Percentiles rank a stretch among this genome's conserved stretches.
Conservation (phyloP, 2,888 invertebrate genomes). For the Cheilosia vulpina region DNA sequence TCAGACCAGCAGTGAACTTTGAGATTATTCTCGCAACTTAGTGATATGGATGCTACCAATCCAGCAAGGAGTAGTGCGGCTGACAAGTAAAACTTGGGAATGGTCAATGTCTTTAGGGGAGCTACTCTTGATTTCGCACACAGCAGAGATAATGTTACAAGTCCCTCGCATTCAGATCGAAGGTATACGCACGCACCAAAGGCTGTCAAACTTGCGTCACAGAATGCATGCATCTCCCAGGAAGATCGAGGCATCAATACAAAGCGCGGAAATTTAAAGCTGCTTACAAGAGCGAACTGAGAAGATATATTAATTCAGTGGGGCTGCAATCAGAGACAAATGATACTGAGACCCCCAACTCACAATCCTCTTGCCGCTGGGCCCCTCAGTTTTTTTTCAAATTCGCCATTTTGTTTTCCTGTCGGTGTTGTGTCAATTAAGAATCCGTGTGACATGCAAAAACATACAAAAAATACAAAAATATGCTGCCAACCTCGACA, state of each 20-base stretch:
- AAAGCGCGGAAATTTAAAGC: slow-evolving; percentile 36
- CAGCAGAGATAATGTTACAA: slow-evolving; percentile 23
- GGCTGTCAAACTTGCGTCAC: slow-evolving; percentile 50
- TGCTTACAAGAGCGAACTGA: slow-evolving; percentile 45
- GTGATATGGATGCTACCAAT: background rate
- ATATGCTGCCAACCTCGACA: no score
- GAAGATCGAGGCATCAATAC: slow-evolving; percentile 13
- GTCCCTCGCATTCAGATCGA: slow-evolving; percentile 2
- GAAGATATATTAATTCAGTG: slow-evolving; percentile 14
- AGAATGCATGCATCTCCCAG: slow-evolving; percentile 57
- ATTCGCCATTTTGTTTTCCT: no score
- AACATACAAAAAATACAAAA: no score
- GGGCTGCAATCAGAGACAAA: slow-evolving; percentile 21
- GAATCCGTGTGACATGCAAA: no score
- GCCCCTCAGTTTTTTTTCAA: no score
- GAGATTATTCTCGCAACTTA: slow-evolving; percentile 1
- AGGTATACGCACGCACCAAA: slow-evolving; percentile 61
- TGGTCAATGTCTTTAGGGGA: slow-evolving; percentile 49
- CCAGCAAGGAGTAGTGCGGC: slow-evolving; percentile 55
- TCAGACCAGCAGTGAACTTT: slow-evolving; percentile 52
- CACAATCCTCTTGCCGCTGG: no score
- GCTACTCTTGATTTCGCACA: slow-evolving; percentile 51
- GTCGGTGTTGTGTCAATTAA: no score
- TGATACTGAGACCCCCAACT: no score
- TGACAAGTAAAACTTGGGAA: slow-evolving; percentile 67